phyloP scores from a whole-genome alignment of 2,888 invertebrate genomes.

The Linyphia triangularis region DNA sequence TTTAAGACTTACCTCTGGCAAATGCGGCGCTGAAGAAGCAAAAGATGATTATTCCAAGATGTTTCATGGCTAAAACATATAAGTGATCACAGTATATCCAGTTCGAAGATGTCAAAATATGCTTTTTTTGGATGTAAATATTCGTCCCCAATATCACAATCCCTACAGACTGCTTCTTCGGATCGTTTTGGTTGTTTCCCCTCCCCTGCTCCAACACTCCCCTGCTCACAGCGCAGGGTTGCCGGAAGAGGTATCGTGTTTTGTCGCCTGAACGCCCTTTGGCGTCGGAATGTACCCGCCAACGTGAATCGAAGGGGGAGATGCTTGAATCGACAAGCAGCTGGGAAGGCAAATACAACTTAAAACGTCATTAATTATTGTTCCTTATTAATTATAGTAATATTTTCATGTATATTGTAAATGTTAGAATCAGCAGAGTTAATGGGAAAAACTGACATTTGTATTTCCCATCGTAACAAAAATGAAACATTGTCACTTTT shows the following conservation, averaged over 20 bases:
- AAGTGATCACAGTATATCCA: slow-evolving; percentile 70
- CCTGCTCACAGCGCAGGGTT: slow-evolving; percentile 61
- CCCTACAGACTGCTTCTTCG: slow-evolving; percentile 60
- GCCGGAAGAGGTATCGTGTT: slow-evolving; percentile 36
- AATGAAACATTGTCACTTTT: neutral
- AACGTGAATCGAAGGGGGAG: slow-evolving; percentile 5
- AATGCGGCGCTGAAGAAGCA: slow-evolving; percentile 50
- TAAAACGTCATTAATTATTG: slow-evolving; percentile 48
- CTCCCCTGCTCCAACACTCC: slow-evolving; percentile 7
- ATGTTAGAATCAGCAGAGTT: neutral
- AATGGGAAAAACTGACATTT: neutral
- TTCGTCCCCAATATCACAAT: slow-evolving; percentile 37
- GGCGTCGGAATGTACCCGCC: slow-evolving; percentile 28
- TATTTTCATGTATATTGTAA: neutral
- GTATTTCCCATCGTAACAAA: too few species aligned
- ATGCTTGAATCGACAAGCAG: slow-evolving; percentile 9
- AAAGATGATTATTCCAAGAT: slow-evolving; percentile 68
- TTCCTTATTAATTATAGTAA: slow-evolving; percentile 18
- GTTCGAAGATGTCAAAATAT: slow-evolving; percentile 55
- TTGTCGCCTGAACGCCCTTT: slow-evolving; percentile 46
- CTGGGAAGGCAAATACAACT: neutral
- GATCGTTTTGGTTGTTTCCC: slow-evolving; percentile 40
- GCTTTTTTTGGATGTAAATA: slow-evolving; percentile 29
- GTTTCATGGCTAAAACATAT: slow-evolving; percentile 69
- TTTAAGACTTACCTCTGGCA: slow-evolving; percentile 64